Conservation (phyloP, 2,113 vertebrate genomes). For the Muntiacus muntjak region DNA sequence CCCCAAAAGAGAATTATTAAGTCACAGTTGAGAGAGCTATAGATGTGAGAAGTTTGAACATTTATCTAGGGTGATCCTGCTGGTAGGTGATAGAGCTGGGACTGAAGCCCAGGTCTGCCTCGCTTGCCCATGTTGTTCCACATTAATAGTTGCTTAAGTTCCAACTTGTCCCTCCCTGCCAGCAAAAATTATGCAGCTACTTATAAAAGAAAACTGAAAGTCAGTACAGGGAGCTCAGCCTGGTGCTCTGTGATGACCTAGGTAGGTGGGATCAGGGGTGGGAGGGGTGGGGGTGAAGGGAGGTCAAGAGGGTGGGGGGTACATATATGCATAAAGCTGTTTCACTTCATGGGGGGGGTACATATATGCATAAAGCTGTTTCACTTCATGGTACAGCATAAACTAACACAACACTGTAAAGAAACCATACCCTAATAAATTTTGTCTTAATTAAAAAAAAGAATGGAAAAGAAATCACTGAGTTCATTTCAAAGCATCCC, state of each 20-base stretch:
- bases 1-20: not conserved
- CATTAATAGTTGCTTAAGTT: not conserved
- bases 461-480: not conserved
- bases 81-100: not conserved
- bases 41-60: not conserved
- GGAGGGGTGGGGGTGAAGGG: not conserved
- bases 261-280: not conserved
- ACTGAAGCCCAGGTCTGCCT: not conserved
- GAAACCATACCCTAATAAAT: not conserved
- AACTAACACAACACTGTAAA: not conserved
- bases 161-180: not conserved
- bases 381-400: not conserved
- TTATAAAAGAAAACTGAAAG: not conserved
- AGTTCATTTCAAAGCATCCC: not conserved
- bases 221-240: not conserved
- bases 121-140: not conserved
- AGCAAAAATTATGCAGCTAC: not conserved
- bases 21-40: not conserved
- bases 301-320: not conserved
- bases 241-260: not conserved
- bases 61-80: not conserved
- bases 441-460: not conserved
- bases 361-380: no score
- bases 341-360: not conserved
- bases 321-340: not conserved